These are phyloP conservation scores for Trissolcus japonicus DNA, from an alignment of 2,888 invertebrate genomes.

Conservation along the genomic window DNA sequence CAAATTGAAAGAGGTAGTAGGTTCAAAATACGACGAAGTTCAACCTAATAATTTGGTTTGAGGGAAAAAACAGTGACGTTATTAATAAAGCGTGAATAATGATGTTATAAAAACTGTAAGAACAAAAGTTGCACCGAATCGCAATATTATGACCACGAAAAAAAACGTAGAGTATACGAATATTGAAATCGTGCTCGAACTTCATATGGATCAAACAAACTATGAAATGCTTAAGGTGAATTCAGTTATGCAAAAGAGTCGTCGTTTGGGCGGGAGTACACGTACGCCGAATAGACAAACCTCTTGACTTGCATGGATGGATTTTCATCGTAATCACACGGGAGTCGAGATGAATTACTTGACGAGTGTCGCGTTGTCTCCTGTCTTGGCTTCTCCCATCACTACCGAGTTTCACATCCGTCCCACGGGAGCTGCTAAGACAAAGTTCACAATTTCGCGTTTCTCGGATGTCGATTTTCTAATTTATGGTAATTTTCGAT, in stretches of 20 bases:
- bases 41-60: no score
- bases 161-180: not conserved
- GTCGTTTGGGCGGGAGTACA: constrained; percentile 14
- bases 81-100: no score
- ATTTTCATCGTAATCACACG: constrained; percentile 59
- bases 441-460: constrained; percentile 45
- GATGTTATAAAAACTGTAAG: no score
- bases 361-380: constrained; percentile 56
- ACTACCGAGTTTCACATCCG: constrained; percentile 39
- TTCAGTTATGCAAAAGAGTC: constrained; percentile 28
- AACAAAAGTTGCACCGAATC: no score
- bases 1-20: no score
- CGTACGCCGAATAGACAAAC: constrained; percentile 47
- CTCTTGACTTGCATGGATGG: constrained; percentile 50
- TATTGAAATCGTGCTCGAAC: not conserved
- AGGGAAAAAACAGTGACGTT: no score
- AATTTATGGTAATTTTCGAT: constrained; percentile 59
- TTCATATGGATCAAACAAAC: constrained; percentile 12
- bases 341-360: constrained; percentile 62
- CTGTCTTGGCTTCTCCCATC: constrained; percentile 46
- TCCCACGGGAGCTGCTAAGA: constrained; percentile 46
- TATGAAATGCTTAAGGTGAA: constrained; percentile 29
- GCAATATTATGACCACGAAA: no score
- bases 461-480: constrained; percentile 53
- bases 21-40: no score